phyloP scores from a whole-genome alignment of 1,140 invertebrate genomes.

The Epicauta chinensis region DNA sequence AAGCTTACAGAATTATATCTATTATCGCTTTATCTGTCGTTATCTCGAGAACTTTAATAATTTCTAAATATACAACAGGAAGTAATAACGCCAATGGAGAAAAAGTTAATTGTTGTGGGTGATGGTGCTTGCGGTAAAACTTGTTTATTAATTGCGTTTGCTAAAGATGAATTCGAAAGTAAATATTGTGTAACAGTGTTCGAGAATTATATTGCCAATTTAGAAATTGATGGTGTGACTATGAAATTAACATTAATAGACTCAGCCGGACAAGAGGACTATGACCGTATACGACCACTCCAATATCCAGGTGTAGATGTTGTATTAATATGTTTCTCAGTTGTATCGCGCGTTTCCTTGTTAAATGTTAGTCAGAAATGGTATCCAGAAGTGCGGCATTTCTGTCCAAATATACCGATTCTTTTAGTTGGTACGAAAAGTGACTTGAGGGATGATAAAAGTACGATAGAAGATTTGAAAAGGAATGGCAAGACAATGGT shows the following conservation, averaged over 20 bases:
- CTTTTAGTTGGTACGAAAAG: slow-evolving; percentile 98
- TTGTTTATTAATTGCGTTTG: slow-evolving; percentile 95
- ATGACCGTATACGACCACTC: slow-evolving; percentile 91
- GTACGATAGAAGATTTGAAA: slow-evolving; percentile 90
- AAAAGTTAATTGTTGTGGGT: slow-evolving; percentile 98
- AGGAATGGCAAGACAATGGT: slow-evolving; percentile 99
- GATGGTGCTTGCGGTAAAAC: slow-evolving; percentile 99
- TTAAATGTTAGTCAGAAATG: slow-evolving; percentile 98
- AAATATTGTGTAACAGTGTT: slow-evolving; percentile 98
- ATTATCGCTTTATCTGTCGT: too few species aligned
- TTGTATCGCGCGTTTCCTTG: slow-evolving; percentile 93
- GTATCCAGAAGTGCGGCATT: slow-evolving; percentile 95
- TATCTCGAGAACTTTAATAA: too few species aligned
- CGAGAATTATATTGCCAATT: slow-evolving; percentile 98
- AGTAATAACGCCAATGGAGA: slow-evolving; percentile 98
- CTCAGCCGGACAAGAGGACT: slow-evolving; percentile 98
- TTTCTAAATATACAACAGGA: too few species aligned
- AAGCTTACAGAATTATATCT: too few species aligned
- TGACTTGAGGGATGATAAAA: slow-evolving; percentile 92
- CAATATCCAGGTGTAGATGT: slow-evolving; percentile 98
- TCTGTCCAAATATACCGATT: slow-evolving; percentile 96
- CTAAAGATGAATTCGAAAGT: slow-evolving; percentile 98
- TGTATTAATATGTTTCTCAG: slow-evolving; percentile 96
- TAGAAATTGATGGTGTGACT: slow-evolving; percentile 95
- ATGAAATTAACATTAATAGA: slow-evolving; percentile 94